Evolutionary conservation across 2,797 vertebrate genomes (phyloP).

Genomic region (Cercopithecus neglectus): DNA sequence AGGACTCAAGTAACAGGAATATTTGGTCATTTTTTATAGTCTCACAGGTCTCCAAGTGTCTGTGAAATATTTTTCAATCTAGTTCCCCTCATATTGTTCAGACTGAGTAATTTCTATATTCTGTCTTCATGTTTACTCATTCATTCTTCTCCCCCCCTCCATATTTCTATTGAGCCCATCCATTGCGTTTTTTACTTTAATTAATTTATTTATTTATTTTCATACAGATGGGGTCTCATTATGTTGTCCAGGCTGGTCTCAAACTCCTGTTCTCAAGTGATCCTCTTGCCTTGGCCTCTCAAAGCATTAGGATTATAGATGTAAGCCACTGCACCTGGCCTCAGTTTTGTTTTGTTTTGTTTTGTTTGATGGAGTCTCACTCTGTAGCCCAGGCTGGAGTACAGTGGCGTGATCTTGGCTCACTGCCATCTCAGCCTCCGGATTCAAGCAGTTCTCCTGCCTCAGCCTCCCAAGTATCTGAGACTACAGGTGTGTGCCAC

Average conservation of each 20-base stretch:
- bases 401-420: background rate
- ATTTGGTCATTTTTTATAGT: background rate
- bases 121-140: background rate
- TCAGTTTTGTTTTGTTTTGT: background rate
- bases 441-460: background rate
- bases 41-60: background rate
- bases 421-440: background rate
- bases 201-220: background rate
- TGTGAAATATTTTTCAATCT: background rate
- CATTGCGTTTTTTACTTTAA: background rate
- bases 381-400: background rate
- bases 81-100: background rate
- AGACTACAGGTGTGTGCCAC: background rate
- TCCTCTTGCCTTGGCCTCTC: no score
- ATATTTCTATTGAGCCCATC: background rate
- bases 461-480: background rate
- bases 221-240: no score
- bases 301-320: no score
- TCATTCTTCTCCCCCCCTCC: background rate
- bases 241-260: no score
- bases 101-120: background rate
- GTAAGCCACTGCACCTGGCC: no score
- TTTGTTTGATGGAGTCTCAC: background rate
- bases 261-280: no score
- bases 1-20: background rate